phyloP scores from a whole-genome alignment of 2,797 vertebrate genomes.

The Agapornis canus region DNA sequence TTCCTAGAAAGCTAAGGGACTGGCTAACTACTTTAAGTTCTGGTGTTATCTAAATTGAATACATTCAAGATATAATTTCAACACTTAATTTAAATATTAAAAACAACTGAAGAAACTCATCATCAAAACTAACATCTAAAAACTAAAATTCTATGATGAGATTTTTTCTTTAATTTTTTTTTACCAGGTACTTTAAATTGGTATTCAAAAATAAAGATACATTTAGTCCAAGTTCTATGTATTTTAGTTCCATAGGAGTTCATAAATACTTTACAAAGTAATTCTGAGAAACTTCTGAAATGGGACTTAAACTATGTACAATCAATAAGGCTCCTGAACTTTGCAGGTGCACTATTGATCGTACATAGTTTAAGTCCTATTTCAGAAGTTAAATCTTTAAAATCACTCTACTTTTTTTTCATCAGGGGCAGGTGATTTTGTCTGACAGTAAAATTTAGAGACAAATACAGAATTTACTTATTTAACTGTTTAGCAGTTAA shows the following conservation, averaged over 20 bases:
- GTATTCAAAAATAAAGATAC: conserved; percentile 43
- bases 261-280: conserved; percentile 30
- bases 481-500: background rate
- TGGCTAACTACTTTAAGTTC: background rate
- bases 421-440: background rate
- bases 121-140: background rate
- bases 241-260: conserved; percentile 29
- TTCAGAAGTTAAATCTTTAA: background rate
- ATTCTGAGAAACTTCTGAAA: conserved; percentile 30
- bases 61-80: fast-evolving
- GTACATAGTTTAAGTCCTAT: fast-evolving
- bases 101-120: background rate
- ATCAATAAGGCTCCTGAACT: background rate
- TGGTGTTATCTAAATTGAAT: background rate
- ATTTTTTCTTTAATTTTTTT: background rate
- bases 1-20: background rate
- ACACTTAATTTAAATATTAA: background rate
- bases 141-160: background rate
- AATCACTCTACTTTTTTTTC: background rate
- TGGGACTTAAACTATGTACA: background rate
- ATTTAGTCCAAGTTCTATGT: conserved; percentile 21
- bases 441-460: background rate
- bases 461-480: background rate
- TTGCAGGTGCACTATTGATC: background rate
- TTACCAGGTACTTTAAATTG: background rate